phyloP scores from a whole-genome alignment of 1,140 invertebrate genomes.

The Drosophila micromelanica region DNA sequence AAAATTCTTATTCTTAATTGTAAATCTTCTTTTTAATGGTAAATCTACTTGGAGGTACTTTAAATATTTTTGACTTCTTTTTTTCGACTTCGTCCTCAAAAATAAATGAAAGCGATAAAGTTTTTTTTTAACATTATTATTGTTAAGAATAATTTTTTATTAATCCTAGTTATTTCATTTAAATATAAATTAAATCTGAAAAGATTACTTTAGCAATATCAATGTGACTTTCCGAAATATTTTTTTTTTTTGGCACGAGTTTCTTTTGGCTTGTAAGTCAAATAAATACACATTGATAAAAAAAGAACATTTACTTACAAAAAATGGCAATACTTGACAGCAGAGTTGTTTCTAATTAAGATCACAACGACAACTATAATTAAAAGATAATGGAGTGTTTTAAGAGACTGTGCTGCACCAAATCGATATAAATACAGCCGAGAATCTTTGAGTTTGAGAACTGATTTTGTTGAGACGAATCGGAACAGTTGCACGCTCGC shows the following conservation, averaged over 20 bases:
- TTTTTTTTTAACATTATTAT: no score
- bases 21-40: no score
- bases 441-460: not conserved
- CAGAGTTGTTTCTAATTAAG: conserved; percentile 4
- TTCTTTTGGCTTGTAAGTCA: not conserved
- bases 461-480: not conserved
- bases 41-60: no score
- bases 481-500: not conserved
- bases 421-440: conserved; percentile 31
- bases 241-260: no score
- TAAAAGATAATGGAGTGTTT: conserved; percentile 28
- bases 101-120: no score
- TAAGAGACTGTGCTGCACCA: not conserved
- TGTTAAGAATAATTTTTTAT: no score
- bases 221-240: not conserved
- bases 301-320: conserved; percentile 1
- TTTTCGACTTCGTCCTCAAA: no score
- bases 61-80: no score
- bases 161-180: no score
- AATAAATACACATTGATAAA: conserved; percentile 7
- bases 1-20: no score
- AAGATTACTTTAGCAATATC: not conserved
- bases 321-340: not conserved
- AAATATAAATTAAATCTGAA: no score
- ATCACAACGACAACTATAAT: conserved; percentile 20